Evolutionary conservation across 2,113 vertebrate species (phyloP).

Genomic region (Catharus fuscescens): DNA sequence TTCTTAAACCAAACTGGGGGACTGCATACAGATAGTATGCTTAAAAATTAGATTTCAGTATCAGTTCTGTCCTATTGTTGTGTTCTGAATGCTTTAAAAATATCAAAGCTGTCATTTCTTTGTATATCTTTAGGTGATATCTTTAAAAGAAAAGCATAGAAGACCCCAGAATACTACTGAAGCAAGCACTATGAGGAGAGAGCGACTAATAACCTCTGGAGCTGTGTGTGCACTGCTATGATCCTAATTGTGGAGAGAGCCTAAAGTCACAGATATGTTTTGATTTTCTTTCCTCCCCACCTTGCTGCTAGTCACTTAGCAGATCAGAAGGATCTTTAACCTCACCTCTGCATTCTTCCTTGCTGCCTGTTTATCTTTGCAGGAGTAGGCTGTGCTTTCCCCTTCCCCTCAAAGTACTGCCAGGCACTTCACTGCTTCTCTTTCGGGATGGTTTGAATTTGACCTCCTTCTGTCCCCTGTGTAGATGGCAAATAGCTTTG

Average conservation of each 20-base stretch:
- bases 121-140: background rate
- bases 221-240: background rate
- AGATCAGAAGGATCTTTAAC: background rate
- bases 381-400: background rate
- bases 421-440: background rate
- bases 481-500: background rate
- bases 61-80: background rate
- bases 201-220: background rate
- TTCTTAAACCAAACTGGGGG: background rate
- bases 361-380: background rate
- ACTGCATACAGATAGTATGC: background rate
- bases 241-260: background rate
- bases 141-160: background rate
- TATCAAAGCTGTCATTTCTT: background rate
- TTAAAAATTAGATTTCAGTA: background rate
- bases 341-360: background rate
- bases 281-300: background rate
- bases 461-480: background rate
- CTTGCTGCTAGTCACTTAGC: background rate
- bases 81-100: background rate
- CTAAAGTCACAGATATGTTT: background rate
- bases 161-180: background rate
- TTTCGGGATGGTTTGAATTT: background rate
- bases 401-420: background rate
- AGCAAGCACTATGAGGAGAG: rapidly evolving